These are phyloP conservation scores for Girardinichthys multiradiatus DNA, from an alignment of 2,113 vertebrate species.

Conservation along the genomic window DNA sequence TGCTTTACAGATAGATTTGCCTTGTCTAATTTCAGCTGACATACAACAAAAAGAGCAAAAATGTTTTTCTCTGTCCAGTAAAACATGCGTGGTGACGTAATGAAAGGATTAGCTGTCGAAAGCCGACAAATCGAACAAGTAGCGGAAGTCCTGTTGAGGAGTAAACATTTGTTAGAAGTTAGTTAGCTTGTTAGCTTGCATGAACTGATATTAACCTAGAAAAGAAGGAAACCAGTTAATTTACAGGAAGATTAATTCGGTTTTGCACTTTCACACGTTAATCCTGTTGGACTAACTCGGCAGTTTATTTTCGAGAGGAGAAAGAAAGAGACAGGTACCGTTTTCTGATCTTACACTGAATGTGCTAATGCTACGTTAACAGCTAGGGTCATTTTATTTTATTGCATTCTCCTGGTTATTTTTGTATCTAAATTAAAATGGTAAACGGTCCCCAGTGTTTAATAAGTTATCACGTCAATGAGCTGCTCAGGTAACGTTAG, in stretches of 20 bases:
- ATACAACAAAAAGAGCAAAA: neutral
- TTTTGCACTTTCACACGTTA: neutral
- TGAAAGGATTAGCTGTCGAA: constrained; percentile 26
- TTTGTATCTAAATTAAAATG: rapidly evolving
- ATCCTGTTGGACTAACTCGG: constrained; percentile 29
- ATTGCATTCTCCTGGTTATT: neutral
- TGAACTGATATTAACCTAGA: neutral
- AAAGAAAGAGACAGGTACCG: constrained; percentile 59
- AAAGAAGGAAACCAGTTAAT: neutral
- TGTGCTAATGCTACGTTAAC: constrained; percentile 53
- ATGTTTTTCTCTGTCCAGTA: neutral
- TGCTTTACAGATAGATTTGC: no score
- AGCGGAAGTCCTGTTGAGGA: constrained; percentile 51
- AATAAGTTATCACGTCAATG: neutral
- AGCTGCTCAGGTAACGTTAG: neutral
- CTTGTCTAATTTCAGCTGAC: no score
- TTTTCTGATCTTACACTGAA: neutral
- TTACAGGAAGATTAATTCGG: neutral
- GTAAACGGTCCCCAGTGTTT: no score
- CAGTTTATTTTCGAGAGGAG: constrained; percentile 23
- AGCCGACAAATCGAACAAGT: constrained; percentile 47
- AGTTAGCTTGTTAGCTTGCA: neutral
- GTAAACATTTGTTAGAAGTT: constrained; percentile 36
- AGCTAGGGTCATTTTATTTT: neutral
- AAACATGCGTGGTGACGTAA: constrained; percentile 22